Evolutionary conservation across 1,140 invertebrate species (phyloP).

Genomic region (Drosophila burlai): DNA sequence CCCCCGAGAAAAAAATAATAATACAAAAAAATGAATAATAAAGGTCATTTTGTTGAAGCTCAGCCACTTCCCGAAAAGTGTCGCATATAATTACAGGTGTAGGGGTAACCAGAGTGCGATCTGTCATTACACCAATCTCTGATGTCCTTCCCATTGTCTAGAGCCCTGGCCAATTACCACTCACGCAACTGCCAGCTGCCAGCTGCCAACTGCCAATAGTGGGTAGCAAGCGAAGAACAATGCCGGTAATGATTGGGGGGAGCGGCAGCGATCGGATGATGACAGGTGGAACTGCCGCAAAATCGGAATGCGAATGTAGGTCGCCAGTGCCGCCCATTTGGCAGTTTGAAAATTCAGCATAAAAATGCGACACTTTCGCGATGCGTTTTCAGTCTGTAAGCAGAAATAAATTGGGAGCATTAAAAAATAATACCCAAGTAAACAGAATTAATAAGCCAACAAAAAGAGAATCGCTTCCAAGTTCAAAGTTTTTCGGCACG

Average conservation of each 20-base stretch:
- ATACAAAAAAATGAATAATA: not conserved
- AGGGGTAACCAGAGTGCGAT: not conserved
- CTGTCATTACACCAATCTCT: constrained; percentile 14
- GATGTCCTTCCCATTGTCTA: constrained; percentile 22
- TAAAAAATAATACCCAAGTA: constrained; percentile 30
- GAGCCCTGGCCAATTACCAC: not conserved
- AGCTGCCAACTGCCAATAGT: constrained; percentile 16
- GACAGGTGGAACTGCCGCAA: constrained; percentile 15
- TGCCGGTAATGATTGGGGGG: constrained; percentile 2
- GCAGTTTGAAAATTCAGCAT: constrained; percentile 76
- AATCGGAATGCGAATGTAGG: constrained; percentile 58
- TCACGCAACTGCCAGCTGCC: constrained; percentile 16
- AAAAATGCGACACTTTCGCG: constrained; percentile 74
- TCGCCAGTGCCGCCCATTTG: constrained; percentile 63
- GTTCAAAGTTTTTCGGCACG: constrained; percentile 41
- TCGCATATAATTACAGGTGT: constrained; percentile 28
- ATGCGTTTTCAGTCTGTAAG: constrained; percentile 79
- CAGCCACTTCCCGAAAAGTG: constrained; percentile 3
- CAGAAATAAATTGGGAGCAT: constrained; percentile 64
- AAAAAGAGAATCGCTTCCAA: constrained; percentile 62
- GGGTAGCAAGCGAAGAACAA: constrained; percentile 1
- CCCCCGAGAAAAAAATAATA: not conserved
- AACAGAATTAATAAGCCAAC: constrained; percentile 44
- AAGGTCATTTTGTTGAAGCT: not conserved
- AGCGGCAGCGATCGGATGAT: constrained; percentile 8